These are phyloP conservation scores for Pelagia noctiluca DNA, from an alignment of 30 jellyfish, hydroid and myxozoan genomes.

Conservation along the genomic window DNA sequence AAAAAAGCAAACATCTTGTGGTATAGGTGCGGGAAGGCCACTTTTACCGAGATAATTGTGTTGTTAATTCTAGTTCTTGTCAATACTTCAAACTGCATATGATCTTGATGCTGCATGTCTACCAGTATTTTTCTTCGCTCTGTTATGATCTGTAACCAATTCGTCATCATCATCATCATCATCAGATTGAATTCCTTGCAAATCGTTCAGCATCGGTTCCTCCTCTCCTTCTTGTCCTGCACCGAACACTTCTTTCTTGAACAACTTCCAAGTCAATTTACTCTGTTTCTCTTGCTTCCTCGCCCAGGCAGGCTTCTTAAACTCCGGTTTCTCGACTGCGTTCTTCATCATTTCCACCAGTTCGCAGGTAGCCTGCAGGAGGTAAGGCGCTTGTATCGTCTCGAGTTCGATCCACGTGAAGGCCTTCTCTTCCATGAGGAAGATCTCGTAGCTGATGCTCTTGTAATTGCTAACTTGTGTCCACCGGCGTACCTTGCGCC, in stretches of 20 bases:
- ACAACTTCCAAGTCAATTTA: slow-evolving; percentile 73
- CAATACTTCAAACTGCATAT: not conserved
- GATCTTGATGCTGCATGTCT: not conserved
- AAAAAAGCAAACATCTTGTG: too few species aligned
- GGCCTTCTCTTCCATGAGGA: slow-evolving; percentile 74
- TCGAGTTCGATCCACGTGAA: slow-evolving; percentile 90
- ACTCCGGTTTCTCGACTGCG: slow-evolving; percentile 58
- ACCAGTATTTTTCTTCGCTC: not conserved
- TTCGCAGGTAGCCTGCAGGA: slow-evolving; percentile 84
- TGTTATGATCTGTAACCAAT: not conserved
- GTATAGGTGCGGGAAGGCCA: too few species aligned
- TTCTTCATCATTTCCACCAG: slow-evolving; percentile 64
- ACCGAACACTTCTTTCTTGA: slow-evolving; percentile 85
- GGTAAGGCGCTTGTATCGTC: slow-evolving; percentile 78
- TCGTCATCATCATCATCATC: slow-evolving; percentile 47
- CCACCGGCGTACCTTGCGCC: slow-evolving; percentile 97
- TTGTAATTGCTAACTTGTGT: slow-evolving; percentile 75
- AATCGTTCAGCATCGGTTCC: slow-evolving; percentile 51
- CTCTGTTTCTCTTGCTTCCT: slow-evolving; percentile 34
- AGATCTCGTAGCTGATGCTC: slow-evolving; percentile 71
- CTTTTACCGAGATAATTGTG: too few species aligned
- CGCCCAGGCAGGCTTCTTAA: slow-evolving; percentile 69
- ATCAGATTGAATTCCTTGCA: slow-evolving; percentile 42
- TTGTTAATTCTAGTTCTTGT: too few species aligned
- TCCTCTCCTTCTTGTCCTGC: slow-evolving; percentile 39